phyloP scores from a whole-genome alignment of 2,797 vertebrate genomes.

The Cheirogaleus major region DNA sequence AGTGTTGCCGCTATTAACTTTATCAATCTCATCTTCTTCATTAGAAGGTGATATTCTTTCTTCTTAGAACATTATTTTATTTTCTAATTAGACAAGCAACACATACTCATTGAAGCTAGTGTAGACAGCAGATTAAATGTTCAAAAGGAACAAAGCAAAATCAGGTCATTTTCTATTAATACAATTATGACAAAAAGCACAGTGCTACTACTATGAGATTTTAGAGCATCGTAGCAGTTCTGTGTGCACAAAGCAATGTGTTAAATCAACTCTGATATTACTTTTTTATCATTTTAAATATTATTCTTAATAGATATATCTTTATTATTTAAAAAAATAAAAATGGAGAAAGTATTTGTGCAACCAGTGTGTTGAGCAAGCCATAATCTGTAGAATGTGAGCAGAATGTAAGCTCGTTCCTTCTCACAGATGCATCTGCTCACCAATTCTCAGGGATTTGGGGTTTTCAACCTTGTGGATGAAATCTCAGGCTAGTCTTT shows the following conservation, averaged over 20 bases:
- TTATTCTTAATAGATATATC: neutral
- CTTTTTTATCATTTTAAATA: neutral
- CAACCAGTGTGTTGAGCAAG: neutral
- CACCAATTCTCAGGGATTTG: neutral
- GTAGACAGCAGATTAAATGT: neutral
- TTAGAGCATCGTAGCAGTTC: neutral
- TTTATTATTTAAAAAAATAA: neutral
- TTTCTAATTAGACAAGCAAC: neutral
- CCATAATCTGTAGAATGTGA: neutral
- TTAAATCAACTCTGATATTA: neutral
- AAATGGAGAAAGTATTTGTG: neutral
- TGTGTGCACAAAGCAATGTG: neutral
- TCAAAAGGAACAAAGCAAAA: slow-evolving; percentile 5
- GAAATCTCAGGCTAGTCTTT: neutral
- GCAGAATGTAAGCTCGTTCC: neutral
- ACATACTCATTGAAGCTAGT: neutral
- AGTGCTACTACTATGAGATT: neutral
- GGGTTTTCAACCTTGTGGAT: neutral
- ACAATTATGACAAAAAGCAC: neutral
- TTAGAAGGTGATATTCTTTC: neutral
- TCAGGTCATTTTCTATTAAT: neutral
- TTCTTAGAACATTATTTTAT: neutral
- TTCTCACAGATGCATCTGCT: neutral
- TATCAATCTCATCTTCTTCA: neutral
- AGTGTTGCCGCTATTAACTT: neutral